These are phyloP conservation scores for Pseudomyrmex gracilis DNA, from an alignment of 1,140 invertebrate species.

Conservation along the genomic window DNA sequence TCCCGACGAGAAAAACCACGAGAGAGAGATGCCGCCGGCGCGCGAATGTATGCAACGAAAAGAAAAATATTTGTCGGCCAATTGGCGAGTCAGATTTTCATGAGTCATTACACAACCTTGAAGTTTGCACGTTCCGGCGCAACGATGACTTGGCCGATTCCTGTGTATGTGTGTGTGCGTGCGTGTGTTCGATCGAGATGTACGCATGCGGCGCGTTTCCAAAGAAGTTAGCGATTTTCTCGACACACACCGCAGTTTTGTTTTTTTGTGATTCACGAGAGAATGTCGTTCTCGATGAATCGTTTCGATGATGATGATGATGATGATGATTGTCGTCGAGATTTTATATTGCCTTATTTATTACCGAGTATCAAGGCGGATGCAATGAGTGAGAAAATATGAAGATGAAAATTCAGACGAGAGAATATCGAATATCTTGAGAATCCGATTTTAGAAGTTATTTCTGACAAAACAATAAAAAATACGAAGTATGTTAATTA, in stretches of 20 bases:
- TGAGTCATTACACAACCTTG: slow-evolving; percentile 79
- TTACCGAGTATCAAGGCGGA: background rate
- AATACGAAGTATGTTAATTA: background rate
- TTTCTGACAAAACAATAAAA: background rate
- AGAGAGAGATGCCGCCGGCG: background rate
- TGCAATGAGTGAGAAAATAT: background rate
- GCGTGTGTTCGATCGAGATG: slow-evolving; percentile 10
- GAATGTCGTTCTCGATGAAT: background rate
- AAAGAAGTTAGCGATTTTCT: slow-evolving; percentile 65
- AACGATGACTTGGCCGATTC: slow-evolving; percentile 77
- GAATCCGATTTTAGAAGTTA: background rate
- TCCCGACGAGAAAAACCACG: background rate
- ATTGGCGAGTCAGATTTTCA: slow-evolving; percentile 75
- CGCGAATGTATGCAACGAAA: slow-evolving; percentile 47
- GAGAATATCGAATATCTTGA: too few species aligned
- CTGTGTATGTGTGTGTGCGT: slow-evolving; percentile 30
- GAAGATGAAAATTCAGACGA: background rate
- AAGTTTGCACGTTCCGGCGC: slow-evolving; percentile 73
- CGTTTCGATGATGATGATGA: too few species aligned
- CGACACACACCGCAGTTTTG: slow-evolving; percentile 48
- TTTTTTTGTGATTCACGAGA: slow-evolving; percentile 54
- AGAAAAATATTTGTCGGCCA: slow-evolving; percentile 44
- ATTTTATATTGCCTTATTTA: background rate
- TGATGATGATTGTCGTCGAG: background rate
- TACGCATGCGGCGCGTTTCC: slow-evolving; percentile 38